Conservation (phyloP, 2,113 vertebrate species). For the Sula dactylatra region DNA sequence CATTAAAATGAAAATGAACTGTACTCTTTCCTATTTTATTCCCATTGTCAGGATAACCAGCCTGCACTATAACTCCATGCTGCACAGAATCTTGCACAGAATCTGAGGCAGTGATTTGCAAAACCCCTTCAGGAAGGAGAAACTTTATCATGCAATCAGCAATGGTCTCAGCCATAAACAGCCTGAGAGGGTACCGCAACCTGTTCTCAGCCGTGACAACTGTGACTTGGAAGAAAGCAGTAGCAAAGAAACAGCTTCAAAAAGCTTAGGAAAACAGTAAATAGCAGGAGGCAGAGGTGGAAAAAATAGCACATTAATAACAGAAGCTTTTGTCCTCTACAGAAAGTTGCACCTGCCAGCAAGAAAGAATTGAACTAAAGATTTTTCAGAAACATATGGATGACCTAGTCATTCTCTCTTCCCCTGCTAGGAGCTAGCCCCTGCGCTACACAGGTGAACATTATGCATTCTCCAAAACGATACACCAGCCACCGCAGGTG, state of each 20-base stretch:
- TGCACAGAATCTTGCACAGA: neutral
- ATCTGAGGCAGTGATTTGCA: neutral
- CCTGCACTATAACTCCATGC: neutral
- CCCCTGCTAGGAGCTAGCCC: neutral
- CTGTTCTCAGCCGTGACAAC: neutral
- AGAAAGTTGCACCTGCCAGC: neutral
- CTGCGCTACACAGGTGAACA: rapidly evolving
- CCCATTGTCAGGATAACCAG: neutral
- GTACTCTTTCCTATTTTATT: neutral
- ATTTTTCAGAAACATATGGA: neutral
- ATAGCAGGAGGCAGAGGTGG: neutral
- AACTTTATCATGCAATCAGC: rapidly evolving
- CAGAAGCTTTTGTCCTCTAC: neutral
- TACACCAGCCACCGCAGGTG: neutral
- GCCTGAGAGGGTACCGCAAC: neutral
- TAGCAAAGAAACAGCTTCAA: neutral
- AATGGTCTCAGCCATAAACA: neutral
- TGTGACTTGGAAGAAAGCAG: neutral
- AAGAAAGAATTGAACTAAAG: neutral
- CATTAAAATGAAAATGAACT: neutral
- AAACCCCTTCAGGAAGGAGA: neutral
- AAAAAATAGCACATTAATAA: neutral
- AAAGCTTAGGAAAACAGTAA: neutral
- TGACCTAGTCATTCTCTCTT: neutral
- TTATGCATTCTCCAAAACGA: rapidly evolving